Conservation (phyloP, 1,140 invertebrate species). For the Archegozetes longisetosus region DNA sequence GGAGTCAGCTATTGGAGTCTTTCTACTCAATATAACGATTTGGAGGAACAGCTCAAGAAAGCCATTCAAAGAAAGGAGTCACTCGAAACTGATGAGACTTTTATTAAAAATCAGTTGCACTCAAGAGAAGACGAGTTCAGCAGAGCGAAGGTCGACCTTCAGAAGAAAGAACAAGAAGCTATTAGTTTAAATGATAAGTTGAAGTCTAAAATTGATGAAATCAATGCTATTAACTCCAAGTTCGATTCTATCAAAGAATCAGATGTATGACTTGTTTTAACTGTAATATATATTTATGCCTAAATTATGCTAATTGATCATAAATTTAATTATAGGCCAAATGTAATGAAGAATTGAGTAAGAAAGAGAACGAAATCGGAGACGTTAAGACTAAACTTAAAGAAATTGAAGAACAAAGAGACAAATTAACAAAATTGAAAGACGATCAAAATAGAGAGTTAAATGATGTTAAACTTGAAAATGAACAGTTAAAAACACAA, state of each 20-base stretch:
- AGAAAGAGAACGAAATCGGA: background rate
- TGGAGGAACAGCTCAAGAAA: conserved; percentile 1
- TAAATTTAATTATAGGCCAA: conserved; percentile 6
- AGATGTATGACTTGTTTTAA: conserved; percentile 2
- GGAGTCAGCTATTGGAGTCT: conserved; percentile 11
- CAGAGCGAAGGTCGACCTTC: conserved; percentile 1
- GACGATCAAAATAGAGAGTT: background rate
- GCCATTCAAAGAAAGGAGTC: conserved; percentile 4
- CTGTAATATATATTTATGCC: no score
- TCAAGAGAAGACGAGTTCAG: conserved; percentile 9
- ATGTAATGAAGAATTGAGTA: background rate
- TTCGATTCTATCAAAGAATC: conserved; percentile 5
- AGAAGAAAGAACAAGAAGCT: conserved; percentile 4
- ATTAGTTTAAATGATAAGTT: background rate
- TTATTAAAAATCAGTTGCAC: conserved; percentile 9
- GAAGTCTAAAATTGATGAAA: background rate
- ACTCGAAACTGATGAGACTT: background rate
- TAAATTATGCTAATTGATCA: background rate
- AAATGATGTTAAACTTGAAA: background rate
- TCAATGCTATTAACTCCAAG: background rate
- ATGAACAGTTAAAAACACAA: background rate
- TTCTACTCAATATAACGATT: conserved; percentile 8
- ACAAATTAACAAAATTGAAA: background rate
- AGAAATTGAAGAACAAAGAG: conserved; percentile 5
- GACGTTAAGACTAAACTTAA: background rate